Evolutionary conservation across 53 echinoderm and acorn worm genomes (phyloP), one percentile per base, ranked within the genome.

Genomic region (Paracentrotus lividus): DNA sequence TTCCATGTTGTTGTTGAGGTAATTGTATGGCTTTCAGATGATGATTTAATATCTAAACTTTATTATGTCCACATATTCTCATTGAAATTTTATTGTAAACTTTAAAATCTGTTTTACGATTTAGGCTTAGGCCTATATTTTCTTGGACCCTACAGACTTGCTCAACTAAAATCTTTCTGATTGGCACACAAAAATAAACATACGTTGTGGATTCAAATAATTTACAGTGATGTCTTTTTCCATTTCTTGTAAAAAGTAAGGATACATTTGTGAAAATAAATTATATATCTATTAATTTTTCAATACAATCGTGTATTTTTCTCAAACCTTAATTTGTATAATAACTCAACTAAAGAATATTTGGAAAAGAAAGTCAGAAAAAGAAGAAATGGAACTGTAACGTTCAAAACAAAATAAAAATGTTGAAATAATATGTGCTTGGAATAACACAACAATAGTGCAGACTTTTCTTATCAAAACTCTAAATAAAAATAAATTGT

Each of bases 361-460:
- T 72, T 72, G 40, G 21, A 40, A 72, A 2, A 38, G 72, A 72
- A 72, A 72, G 36, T 72, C 72, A 72, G 72, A 72, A 69, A 72
- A 36, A 21, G 21, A 60, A 72, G 72, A 18, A 38, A 26, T 38
- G 18, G 36, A 72, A 72, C 72, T 72, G 16, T 40, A 72, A 72
- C 36, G 36, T 72, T 81, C 81, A 81, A 81, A 81, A 81, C 26
- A 45, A 81, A 81, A 81, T 81, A 81, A 24, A n/a, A 81, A 81
- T 45, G 26, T 32, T 81, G 2, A 81, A 81, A 81, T 72, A 31
- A 72, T 38, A 40, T 18, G 72, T 72, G 72, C 81, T 81, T 81
- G 8, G 47, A 81, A 81, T 13, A 47, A 81, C 81, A 47, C 81
- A 47, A 9, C 5, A 38, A 81, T 9, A 45, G 47, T 81, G 81